Conservation (phyloP, 2,888 invertebrate genomes). For the Idaea dimidiata region DNA sequence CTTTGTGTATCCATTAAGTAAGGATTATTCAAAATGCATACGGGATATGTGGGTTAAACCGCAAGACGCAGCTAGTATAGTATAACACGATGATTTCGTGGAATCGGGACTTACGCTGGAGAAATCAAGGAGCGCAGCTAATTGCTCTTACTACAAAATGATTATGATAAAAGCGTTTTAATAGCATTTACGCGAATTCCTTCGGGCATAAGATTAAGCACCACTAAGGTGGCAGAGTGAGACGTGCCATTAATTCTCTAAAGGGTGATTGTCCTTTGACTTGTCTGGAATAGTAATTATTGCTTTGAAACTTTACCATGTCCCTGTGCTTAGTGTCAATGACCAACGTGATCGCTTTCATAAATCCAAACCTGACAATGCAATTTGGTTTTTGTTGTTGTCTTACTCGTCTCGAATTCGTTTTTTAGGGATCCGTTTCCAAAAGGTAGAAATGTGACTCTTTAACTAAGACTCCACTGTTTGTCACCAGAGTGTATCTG, state of each 20-base stretch:
- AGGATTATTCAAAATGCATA: too few species aligned
- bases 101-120: too few species aligned
- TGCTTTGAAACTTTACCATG: constrained; percentile 45
- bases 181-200: constrained; percentile 46
- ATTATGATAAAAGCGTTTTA: constrained; percentile 33
- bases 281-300: constrained; percentile 73
- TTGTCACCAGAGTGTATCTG: too few species aligned
- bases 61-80: too few species aligned
- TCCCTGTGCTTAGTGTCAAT: constrained; percentile 43
- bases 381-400: constrained; percentile 2
- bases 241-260: constrained; percentile 65
- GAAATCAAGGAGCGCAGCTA: not conserved
- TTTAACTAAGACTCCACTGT: too few species aligned
- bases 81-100: too few species aligned
- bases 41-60: too few species aligned
- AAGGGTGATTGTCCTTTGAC: constrained; percentile 68
- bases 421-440: too few species aligned
- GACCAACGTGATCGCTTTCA: constrained; percentile 34
- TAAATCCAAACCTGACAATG: constrained; percentile 7
- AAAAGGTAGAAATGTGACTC: too few species aligned
- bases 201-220: constrained; percentile 57
- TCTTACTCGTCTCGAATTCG: not conserved
- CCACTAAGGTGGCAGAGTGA: constrained; percentile 53
- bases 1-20: too few species aligned
- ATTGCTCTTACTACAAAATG: not conserved